Conservation (phyloP, 1,140 invertebrate genomes). For the Rhagoletis zephyria region DNA sequence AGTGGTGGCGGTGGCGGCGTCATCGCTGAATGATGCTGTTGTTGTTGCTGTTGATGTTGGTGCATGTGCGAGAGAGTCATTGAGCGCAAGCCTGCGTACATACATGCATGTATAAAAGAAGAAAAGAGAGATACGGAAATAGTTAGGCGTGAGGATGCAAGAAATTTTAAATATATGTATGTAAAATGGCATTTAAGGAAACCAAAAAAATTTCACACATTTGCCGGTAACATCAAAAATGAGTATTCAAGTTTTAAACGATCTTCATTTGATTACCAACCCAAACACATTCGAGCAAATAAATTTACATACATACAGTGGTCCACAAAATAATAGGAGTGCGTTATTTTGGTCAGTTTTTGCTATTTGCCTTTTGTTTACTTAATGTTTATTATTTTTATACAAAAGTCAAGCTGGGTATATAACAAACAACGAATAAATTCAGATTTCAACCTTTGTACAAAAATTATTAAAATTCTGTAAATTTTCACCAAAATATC, state of each 20-base stretch:
- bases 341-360: too few relatives aligned
- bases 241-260: conserved; percentile 2
- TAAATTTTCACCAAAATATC: too few relatives aligned
- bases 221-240: conserved; percentile 5
- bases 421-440: too few relatives aligned
- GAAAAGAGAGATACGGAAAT: conserved; percentile 55
- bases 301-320: too few relatives aligned
- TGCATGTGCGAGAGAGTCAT: conserved; percentile 67
- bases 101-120: background rate
- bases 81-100: conserved; percentile 65
- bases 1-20: conserved; percentile 44
- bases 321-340: too few relatives aligned
- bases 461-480: too few relatives aligned
- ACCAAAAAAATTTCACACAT: background rate
- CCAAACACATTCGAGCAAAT: background rate
- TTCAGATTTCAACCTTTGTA: too few relatives aligned
- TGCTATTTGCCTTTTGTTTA: too few relatives aligned
- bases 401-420: too few relatives aligned
- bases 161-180: background rate
- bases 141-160: background rate
- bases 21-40: conserved; percentile 45
- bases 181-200: background rate
- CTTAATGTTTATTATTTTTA: too few relatives aligned
- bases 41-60: conserved; percentile 46
- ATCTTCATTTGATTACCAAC: background rate